phyloP scores from a whole-genome alignment of 1,140 invertebrate species.

The Caenorhabditis briggsae region DNA sequence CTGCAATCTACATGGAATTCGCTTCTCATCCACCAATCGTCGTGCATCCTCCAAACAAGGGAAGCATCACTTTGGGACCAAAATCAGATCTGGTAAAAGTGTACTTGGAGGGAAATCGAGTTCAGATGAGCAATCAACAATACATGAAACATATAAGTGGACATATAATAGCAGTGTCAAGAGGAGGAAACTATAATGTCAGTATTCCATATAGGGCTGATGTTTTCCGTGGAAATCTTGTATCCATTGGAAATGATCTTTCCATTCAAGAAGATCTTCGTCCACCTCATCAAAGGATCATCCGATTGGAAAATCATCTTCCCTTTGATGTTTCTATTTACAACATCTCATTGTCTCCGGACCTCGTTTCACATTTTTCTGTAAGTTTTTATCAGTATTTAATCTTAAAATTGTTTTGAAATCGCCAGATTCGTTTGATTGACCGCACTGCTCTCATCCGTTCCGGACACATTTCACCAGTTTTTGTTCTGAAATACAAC shows the following conservation, averaged over 20 bases:
- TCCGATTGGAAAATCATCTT: constrained; percentile 84
- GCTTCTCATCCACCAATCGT: constrained; percentile 63
- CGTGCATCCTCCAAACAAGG: constrained; percentile 51
- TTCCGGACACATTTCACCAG: constrained; percentile 81
- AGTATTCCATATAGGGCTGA: constrained; percentile 61
- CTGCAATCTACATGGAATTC: constrained; percentile 66
- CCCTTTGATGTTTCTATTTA: constrained; percentile 83
- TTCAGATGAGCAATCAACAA: constrained; percentile 55
- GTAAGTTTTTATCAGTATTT: constrained; percentile 79
- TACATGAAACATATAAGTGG: constrained; percentile 58
- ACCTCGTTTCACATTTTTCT: constrained; percentile 83
- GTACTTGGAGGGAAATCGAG: constrained; percentile 53
- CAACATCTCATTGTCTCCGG: constrained; percentile 82
- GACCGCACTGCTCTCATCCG: constrained; percentile 80
- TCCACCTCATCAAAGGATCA: constrained; percentile 79
- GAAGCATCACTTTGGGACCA: constrained; percentile 46
- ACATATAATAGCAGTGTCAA: constrained; percentile 61
- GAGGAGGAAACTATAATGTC: constrained; percentile 64
- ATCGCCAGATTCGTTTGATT: constrained; percentile 77
- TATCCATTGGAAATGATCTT: constrained; percentile 79
- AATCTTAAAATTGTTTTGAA: constrained; percentile 59
- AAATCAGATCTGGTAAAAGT: constrained; percentile 62
- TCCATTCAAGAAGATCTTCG: constrained; percentile 74
- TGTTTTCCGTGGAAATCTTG: constrained; percentile 75
- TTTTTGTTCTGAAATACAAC: constrained; percentile 82